These are phyloP conservation scores for Leucosticte australis DNA, from an alignment of 2,113 vertebrate genomes.

Conservation along the genomic window DNA sequence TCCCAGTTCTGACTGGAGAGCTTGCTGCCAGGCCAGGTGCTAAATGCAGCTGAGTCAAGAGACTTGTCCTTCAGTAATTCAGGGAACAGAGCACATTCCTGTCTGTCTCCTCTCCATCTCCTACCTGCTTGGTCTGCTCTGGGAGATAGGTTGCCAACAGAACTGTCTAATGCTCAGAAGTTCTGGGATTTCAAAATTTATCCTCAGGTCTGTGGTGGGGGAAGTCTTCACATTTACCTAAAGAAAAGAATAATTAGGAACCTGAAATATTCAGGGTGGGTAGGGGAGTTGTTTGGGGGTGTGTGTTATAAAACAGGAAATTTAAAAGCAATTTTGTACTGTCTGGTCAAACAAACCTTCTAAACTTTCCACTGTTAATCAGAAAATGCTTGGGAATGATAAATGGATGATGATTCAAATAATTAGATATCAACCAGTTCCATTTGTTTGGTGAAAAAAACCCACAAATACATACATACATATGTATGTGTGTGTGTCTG, in stretches of 20 bases:
- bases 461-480: fast-evolving
- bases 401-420: neutral
- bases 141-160: neutral
- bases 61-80: neutral
- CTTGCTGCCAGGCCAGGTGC: neutral
- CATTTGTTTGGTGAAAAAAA: neutral
- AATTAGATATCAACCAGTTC: neutral
- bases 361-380: neutral
- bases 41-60: neutral
- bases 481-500: fast-evolving
- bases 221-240: neutral
- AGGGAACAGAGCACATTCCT: neutral
- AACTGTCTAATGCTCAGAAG: neutral
- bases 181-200: neutral
- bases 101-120: neutral
- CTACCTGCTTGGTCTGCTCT: neutral
- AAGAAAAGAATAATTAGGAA: neutral
- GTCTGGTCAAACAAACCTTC: neutral
- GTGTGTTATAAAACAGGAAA: neutral
- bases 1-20: neutral
- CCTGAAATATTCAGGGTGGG: neutral
- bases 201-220: neutral
- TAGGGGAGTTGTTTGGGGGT: fast-evolving
- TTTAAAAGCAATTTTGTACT: neutral
- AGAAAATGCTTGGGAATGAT: neutral